Conservation (phyloP, 1,140 invertebrate genomes). For the Vanessa atalanta region DNA sequence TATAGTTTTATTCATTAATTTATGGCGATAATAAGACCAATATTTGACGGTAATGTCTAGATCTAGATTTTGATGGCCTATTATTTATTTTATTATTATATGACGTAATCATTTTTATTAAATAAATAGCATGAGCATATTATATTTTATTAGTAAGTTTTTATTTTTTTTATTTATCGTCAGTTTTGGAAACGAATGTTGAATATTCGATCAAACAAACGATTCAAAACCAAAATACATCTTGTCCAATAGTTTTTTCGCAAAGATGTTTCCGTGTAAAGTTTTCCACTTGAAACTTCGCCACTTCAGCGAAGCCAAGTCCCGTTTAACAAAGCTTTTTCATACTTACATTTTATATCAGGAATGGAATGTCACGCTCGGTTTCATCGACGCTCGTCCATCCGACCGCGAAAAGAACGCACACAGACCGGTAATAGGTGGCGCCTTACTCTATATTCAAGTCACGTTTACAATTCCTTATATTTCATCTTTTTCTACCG, state of each 20-base stretch:
- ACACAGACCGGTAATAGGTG: conserved; percentile 77
- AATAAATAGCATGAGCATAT: no score
- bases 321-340: conserved; percentile 80
- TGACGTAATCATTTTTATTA: not conserved
- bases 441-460: conserved; percentile 67
- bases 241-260: conserved; percentile 67
- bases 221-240: conserved; percentile 17
- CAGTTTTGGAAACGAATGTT: not conserved
- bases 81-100: not conserved
- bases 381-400: conserved; percentile 70
- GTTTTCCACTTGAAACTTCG: conserved; percentile 80
- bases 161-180: not conserved
- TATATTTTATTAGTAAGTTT: not conserved
- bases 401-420: conserved; percentile 75
- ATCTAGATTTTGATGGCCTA: no score
- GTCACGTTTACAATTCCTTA: conserved; percentile 80
- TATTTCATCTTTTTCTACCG: conserved; percentile 80
- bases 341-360: conserved; percentile 80
- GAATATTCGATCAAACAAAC: not conserved
- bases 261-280: conserved; percentile 79
- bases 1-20: no score
- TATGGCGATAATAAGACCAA: no score
- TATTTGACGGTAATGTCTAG: no score
- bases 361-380: conserved; percentile 77
- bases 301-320: conserved; percentile 75